Evolutionary conservation across 2,797 vertebrate genomes (phyloP).

Genomic region (Micrastur ruficollis): DNA sequence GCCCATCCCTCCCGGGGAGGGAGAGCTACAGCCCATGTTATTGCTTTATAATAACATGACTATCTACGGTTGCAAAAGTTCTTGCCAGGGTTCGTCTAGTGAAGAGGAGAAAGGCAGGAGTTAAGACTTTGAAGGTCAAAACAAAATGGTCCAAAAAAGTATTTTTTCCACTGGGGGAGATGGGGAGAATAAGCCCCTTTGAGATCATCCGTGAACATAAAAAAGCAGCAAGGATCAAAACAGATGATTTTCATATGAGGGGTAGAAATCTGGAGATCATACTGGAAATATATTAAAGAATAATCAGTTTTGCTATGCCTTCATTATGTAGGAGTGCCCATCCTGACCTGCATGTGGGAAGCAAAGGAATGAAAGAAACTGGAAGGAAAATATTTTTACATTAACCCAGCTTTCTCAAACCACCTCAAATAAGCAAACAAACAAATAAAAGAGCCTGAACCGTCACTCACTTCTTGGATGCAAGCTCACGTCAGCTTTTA

Average conservation of each 20-base stretch:
- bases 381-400: background rate
- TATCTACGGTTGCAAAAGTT: constrained; percentile 10
- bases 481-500: constrained; percentile 39
- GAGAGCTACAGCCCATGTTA: background rate
- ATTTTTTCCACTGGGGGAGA: background rate
- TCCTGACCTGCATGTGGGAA: background rate
- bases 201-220: background rate
- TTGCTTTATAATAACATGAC: background rate
- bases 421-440: background rate
- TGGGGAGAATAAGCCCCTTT: background rate
- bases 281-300: background rate
- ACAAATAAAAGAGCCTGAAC: background rate
- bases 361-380: background rate
- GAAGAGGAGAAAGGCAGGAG: background rate
- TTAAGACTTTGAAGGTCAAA: constrained; percentile 19
- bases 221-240: background rate
- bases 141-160: background rate
- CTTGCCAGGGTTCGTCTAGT: background rate
- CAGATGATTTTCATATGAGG: background rate
- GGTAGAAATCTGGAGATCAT: background rate
- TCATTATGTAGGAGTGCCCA: background rate
- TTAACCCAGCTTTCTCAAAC: background rate
- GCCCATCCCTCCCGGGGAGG: background rate
- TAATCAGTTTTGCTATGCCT: background rate
- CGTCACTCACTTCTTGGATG: background rate